Evolutionary conservation across 2,888 invertebrate species (phyloP).

Genomic region (Allolobophora icterica): DNA sequence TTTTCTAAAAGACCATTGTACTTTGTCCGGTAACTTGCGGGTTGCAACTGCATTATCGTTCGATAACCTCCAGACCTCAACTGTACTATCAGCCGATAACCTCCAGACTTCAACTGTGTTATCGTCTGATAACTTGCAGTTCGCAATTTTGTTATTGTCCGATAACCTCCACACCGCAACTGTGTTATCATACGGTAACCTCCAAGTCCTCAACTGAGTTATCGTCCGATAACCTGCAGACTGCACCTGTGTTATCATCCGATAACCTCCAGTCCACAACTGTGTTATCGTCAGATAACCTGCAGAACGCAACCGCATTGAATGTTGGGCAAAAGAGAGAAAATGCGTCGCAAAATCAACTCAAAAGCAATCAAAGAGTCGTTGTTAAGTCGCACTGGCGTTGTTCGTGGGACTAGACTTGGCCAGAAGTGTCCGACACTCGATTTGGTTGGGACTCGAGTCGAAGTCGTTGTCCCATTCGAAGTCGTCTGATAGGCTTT

Average conservation of each 20-base stretch:
- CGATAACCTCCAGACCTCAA: neutral
- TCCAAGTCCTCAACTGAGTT: too few relatives aligned
- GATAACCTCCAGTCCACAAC: neutral
- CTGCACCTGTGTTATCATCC: too few relatives aligned
- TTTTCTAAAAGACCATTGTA: neutral
- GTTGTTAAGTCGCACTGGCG: neutral
- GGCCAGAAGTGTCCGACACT: constrained; percentile 29
- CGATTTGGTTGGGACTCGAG: constrained; percentile 28
- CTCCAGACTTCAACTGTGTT: too few relatives aligned
- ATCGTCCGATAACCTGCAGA: too few relatives aligned
- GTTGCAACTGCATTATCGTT: too few relatives aligned
- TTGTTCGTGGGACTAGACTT: constrained; percentile 21
- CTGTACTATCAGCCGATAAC: neutral
- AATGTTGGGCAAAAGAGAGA: neutral
- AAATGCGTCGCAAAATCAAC: neutral
- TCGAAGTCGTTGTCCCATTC: constrained; percentile 47
- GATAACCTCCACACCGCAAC: neutral
- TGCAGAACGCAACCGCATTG: neutral
- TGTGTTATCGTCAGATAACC: neutral
- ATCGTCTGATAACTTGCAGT: neutral
- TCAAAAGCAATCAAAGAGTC: neutral
- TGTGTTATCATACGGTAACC: neutral
- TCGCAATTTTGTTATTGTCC: neutral
- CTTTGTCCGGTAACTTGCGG: too few relatives aligned
- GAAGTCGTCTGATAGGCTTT: constrained; percentile 44